These are phyloP conservation scores for Heliconius hewitsoni DNA, from an alignment of 1,140 invertebrate genomes.

Conservation along the genomic window DNA sequence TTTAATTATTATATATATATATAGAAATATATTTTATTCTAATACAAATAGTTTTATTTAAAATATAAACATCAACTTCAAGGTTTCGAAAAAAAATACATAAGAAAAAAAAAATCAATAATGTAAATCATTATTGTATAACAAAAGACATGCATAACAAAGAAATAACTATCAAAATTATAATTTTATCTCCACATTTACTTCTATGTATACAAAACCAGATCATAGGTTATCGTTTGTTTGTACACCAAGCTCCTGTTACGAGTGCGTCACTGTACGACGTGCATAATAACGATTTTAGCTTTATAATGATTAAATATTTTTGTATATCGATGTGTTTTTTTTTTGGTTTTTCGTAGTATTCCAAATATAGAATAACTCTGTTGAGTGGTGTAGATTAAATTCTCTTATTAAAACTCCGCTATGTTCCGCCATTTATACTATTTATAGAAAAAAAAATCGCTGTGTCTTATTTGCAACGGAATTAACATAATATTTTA, in stretches of 20 bases:
- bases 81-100: too few species aligned
- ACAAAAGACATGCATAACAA: background rate
- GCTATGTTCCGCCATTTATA: too few species aligned
- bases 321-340: background rate
- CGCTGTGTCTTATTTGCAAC: too few species aligned
- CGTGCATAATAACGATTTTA: background rate
- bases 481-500: too few species aligned
- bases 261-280: background rate
- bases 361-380: background rate
- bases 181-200: constrained; percentile 3
- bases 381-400: too few species aligned
- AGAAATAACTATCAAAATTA: background rate
- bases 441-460: too few species aligned
- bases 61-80: too few species aligned
- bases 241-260: constrained; percentile 3
- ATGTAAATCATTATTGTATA: background rate
- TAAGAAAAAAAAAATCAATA: background rate
- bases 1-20: too few species aligned
- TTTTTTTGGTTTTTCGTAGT: too few species aligned
- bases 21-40: too few species aligned
- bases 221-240: constrained; percentile 13
- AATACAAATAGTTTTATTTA: too few species aligned
- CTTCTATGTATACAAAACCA: background rate
- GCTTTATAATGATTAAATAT: background rate
- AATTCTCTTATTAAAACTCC: too few species aligned